Conservation (phyloP, 2,113 vertebrate species). For the Psittacus erithacus region DNA sequence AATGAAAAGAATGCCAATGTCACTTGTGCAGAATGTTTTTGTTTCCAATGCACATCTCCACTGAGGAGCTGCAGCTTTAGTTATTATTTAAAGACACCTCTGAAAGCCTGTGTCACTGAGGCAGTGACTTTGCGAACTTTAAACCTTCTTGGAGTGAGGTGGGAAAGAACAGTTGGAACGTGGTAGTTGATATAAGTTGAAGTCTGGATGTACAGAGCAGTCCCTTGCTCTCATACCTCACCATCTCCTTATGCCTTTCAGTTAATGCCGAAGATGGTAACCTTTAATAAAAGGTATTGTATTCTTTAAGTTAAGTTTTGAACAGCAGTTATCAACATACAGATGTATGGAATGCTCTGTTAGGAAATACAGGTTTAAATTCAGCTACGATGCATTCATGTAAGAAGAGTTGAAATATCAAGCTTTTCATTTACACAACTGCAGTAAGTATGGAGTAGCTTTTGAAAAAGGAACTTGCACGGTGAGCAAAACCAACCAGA, state of each 20-base stretch:
- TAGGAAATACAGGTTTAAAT: constrained; percentile 28
- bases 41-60: neutral
- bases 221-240: constrained; percentile 1
- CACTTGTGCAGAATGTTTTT: neutral
- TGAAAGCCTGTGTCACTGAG: neutral
- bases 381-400: neutral
- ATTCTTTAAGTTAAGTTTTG: neutral
- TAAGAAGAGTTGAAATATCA: neutral
- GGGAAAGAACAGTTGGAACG: neutral
- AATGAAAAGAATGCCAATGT: neutral
- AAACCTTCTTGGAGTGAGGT: neutral
- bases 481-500: neutral
- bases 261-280: neutral
- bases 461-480: neutral
- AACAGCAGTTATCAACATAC: neutral
- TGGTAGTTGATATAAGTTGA: neutral
- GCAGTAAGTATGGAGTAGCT: neutral
- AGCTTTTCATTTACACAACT: neutral
- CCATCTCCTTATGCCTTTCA: neutral
- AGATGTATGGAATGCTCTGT: neutral
- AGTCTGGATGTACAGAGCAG: neutral
- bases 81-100: constrained; percentile 17
- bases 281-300: neutral
- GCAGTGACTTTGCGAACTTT: constrained; percentile 14
- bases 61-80: constrained; percentile 1